Evolutionary conservation across 2,113 vertebrate genomes (phyloP), one percentile per base, ranked within the genome.

Genomic region (Pandion haliaetus): DNA sequence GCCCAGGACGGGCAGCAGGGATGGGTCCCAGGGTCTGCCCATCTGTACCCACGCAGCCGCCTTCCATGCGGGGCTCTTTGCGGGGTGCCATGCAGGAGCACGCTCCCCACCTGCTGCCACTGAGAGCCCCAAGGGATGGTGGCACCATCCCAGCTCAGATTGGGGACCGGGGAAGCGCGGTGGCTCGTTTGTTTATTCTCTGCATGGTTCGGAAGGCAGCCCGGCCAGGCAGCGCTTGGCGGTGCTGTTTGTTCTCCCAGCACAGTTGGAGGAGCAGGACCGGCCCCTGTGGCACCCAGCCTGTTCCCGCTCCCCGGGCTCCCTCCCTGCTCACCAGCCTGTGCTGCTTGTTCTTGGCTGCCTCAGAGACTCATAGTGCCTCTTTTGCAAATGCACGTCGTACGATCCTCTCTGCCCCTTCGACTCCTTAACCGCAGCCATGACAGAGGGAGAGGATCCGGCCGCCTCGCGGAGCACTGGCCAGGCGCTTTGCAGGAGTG

Each of bases 391-490:
- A 42, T 9, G 2, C 80, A 8, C 32, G 4, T 28, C 12, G 3
- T 6, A 8, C 9, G 2, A 13, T 45, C 63, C 72, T 55, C 62
- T 21, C 62, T 24, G 70, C 71, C 74, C 74, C 91, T 86, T 24
- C 4, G 3, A 24, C 47, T 94, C 90, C 95, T 89, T 93, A 80
- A 65, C 88, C 31, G 3, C 29, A 31, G 74, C 84, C 67, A 36
- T 88, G 95, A 7, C 59, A 23, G 93, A 96, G 83, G 96, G 93
- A 93, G 93, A 92, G 77, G 93, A 95, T 25, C 76, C 36, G 3
- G 31, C 78, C 4, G 47, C 73, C 63, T 6, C 20, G 16, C 34
- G 47, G 28, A n/a, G 58, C 83, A 20, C 57, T 6, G 11, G 47
- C 49, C 36, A 4, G 4, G 17, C 20, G 3, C 80, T 47, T 36